These are phyloP conservation scores for Tinea trinotella DNA, from an alignment of 2,888 invertebrate genomes.

Conservation along the genomic window DNA sequence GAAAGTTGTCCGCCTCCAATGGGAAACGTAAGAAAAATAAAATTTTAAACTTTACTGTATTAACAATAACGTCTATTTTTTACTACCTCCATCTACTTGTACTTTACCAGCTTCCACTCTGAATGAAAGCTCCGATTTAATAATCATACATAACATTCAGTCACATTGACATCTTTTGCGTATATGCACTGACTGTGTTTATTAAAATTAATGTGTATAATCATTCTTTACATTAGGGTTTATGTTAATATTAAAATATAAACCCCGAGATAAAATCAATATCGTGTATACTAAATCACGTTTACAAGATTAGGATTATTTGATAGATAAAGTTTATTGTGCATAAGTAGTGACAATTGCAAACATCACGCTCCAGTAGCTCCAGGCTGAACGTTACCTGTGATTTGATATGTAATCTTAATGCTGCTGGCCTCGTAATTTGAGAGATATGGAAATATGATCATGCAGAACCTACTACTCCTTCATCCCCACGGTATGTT, in stretches of 20 bases:
- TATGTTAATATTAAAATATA: background rate
- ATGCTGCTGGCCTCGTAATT: slow-evolving; percentile 50
- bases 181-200: background rate
- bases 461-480: slow-evolving; percentile 45
- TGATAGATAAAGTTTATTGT: background rate
- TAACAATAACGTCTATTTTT: background rate
- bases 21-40: background rate
- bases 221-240: background rate
- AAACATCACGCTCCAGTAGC: slow-evolving; percentile 13
- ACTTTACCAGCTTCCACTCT: background rate
- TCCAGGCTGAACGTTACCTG: slow-evolving; percentile 48
- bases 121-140: background rate
- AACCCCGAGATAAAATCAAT: background rate
- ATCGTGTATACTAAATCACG: background rate
- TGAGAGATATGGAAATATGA: slow-evolving; percentile 48
- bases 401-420: slow-evolving; percentile 62
- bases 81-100: background rate
- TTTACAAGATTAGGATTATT: slow-evolving; percentile 2
- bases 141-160: background rate
- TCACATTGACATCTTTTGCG: background rate
- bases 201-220: background rate
- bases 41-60: background rate
- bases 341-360: background rate
- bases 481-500: slow-evolving; percentile 46
- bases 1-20: slow-evolving; percentile 56